These are phyloP conservation scores for Myrmecobius fasciatus DNA, from an alignment of 2,113 vertebrate species.

Conservation along the genomic window DNA sequence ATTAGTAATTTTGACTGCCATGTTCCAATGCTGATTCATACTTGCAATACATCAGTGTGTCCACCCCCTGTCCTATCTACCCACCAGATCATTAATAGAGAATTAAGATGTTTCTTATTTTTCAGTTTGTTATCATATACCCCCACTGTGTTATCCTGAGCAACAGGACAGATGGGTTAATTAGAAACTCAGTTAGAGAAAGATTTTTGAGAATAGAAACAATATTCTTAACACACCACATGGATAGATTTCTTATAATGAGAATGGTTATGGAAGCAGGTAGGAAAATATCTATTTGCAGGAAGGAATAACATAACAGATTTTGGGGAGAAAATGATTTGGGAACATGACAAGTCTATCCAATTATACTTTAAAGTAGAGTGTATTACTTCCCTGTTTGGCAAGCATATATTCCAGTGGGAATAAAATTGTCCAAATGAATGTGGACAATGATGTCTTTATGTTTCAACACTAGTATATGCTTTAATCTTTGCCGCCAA, in stretches of 20 bases:
- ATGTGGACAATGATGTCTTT: background rate
- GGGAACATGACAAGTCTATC: background rate
- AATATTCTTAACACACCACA: background rate
- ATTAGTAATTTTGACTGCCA: background rate
- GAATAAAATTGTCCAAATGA: conserved; percentile 3
- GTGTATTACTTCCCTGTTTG: background rate
- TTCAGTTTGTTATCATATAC: background rate
- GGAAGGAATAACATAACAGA: background rate
- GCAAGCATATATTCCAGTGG: background rate
- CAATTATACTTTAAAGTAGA: background rate
- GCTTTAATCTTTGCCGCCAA: background rate
- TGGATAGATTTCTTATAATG: background rate
- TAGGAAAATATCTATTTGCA: background rate
- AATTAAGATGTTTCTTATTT: background rate
- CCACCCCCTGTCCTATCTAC: background rate
- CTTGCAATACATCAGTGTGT: background rate
- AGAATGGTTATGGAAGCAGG: background rate
- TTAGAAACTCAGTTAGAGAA: background rate
- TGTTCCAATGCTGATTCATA: background rate
- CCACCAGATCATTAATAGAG: background rate
- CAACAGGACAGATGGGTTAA: background rate
- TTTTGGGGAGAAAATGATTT: background rate
- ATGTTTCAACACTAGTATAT: background rate
- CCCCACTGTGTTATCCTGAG: background rate
- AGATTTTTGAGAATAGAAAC: background rate